Evolutionary conservation across 2,797 vertebrate genomes (phyloP).

Genomic region (Aythya fuligula): DNA sequence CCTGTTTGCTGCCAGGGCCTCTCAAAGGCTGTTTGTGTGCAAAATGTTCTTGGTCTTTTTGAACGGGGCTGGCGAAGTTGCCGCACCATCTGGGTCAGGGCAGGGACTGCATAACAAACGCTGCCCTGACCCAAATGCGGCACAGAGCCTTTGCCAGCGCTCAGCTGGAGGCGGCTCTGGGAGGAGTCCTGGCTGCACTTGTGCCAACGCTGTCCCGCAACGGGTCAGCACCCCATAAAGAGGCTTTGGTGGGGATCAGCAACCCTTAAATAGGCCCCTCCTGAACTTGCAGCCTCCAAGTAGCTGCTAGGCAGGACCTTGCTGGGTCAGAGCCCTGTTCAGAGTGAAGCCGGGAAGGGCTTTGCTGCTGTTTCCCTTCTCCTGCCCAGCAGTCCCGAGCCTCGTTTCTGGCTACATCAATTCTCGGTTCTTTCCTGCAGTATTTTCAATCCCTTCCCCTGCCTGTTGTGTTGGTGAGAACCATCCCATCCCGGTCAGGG

Average conservation of each 20-base stretch:
- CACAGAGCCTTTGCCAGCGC: neutral
- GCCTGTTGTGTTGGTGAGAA: neutral
- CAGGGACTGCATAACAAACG: slow-evolving; percentile 56
- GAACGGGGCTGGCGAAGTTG: slow-evolving; percentile 27
- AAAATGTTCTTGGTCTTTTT: slow-evolving; percentile 22
- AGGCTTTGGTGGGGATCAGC: neutral
- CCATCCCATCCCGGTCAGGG: neutral
- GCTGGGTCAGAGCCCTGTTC: fast-evolving
- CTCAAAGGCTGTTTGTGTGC: slow-evolving; percentile 68
- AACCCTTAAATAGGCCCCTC: neutral
- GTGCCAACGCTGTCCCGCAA: neutral
- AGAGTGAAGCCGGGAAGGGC: neutral
- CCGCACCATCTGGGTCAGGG: slow-evolving; percentile 66
- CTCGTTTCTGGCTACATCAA: fast-evolving
- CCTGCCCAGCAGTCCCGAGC: neutral
- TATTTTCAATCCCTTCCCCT: neutral
- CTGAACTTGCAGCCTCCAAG: neutral
- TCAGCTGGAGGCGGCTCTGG: neutral
- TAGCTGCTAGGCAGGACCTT: too few species aligned
- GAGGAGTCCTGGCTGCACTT: fast-evolving
- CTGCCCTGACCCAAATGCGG: slow-evolving; percentile 55
- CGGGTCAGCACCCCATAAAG: neutral
- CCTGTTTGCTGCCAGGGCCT: neutral
- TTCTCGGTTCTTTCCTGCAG: neutral
- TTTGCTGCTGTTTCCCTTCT: neutral